Evolutionary conservation across 2,888 invertebrate genomes (phyloP), one percentile per base, ranked within the genome.

Genomic region (Phlogophora meticulosa): DNA sequence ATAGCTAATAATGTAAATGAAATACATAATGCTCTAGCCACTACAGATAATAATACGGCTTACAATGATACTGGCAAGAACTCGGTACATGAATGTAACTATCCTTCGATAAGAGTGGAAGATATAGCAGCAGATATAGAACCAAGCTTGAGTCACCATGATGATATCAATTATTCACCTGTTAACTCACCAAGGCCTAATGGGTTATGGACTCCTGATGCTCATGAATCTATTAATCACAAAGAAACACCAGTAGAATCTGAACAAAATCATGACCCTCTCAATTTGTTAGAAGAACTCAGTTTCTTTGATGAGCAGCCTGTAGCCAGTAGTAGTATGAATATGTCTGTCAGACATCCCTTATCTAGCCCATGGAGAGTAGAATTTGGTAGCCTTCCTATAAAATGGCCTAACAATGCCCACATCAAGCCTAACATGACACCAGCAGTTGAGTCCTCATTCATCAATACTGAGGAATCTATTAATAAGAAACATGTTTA

Each of bases 361-460:
- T 75, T 87, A 51, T 93, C 94, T 1, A 95, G 94, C 56, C 96
- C 96, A 1, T 96, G 96, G 96, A 87, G 96, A 64, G 92, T 91
- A 1, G 93, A 95, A 78, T 95, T 94, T 83, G 88, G 88, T 15
- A 91, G 84, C 61, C 84, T 95, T 55, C 94, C 94, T 5, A 92
- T 94, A 63, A 95, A 91, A 85, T 96, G 95, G 95, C 94, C 91
- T 63, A 90, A 87, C 5, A 94, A 95, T 69, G 89, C 93, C 7
- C 93, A 95, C 84, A 88, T 95, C 0, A 96, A 96, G 78, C 76
- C 95, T 10, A 93, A 95, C 67, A 95, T 96, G 96, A 96, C 96
- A 48, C 96, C 96, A 45, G 94, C 96, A 13, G 90, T 94, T 20
- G 95, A 95, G 71, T 89, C 92, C 62, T 95, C 95, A 7, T 95